Conservation (phyloP, 2,888 invertebrate species). For the Pachliopta kotzebuea region DNA sequence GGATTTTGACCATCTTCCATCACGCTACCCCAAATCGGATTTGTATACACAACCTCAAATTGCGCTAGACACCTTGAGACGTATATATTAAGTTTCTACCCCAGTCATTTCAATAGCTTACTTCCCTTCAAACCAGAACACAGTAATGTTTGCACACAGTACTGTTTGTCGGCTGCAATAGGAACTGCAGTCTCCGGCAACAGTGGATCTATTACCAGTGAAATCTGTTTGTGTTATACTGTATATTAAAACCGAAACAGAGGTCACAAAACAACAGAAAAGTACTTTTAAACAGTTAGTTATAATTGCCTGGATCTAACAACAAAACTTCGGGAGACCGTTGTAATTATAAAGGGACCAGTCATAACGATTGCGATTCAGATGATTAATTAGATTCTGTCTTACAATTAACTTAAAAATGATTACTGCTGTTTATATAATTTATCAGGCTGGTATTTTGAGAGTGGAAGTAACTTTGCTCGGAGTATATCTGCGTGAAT, state of each 20-base stretch:
- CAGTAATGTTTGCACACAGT: no score
- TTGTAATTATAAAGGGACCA: slow-evolving; percentile 19
- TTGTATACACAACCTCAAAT: no score
- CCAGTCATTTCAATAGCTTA: no score
- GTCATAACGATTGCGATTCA: slow-evolving; percentile 14
- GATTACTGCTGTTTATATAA: neutral
- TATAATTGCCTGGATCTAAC: slow-evolving; percentile 19
- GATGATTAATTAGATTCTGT: neutral
- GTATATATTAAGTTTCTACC: no score
- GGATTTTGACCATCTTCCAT: no score
- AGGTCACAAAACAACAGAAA: slow-evolving; percentile 1
- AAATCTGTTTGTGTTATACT: neutral
- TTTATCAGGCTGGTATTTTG: neutral
- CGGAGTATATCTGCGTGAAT: neutral
- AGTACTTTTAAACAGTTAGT: slow-evolving; percentile 16
- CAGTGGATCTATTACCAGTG: neutral
- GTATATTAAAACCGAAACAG: neutral
- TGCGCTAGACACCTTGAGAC: no score
- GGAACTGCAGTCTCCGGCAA: no score
- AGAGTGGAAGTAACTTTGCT: no score
- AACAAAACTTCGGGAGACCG: slow-evolving; percentile 23
- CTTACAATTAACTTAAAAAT: neutral
- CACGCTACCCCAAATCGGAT: no score
- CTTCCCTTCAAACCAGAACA: no score
- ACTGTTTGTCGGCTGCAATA: no score